Evolutionary conservation across 1,140 invertebrate species (phyloP).

Genomic region (Dryas iulia): DNA sequence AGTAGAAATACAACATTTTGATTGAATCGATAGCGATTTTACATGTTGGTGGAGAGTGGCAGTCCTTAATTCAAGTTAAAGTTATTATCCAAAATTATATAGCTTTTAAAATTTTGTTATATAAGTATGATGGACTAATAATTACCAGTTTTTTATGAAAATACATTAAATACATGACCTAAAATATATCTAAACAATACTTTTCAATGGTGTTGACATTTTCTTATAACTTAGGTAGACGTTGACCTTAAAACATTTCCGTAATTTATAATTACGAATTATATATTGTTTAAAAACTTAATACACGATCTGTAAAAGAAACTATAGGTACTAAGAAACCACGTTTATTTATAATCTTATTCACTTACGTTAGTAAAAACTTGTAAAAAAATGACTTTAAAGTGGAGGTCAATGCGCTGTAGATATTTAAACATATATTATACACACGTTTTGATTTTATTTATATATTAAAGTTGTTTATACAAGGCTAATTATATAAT

Average conservation of each 20-base stretch:
- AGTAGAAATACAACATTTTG: too few species aligned
- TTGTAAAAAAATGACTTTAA: not conserved
- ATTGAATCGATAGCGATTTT: too few species aligned
- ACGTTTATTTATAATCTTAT: not conserved
- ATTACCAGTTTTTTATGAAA: not conserved
- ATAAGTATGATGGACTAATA: not conserved
- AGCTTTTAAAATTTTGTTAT: not conserved
- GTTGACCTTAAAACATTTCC: not conserved
- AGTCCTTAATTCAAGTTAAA: too few species aligned
- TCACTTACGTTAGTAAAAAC: not conserved
- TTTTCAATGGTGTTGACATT: not conserved
- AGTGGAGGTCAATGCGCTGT: not conserved
- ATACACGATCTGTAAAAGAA: not conserved
- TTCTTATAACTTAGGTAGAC: not conserved
- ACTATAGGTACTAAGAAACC: not conserved
- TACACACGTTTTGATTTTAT: not conserved
- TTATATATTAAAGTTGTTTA: not conserved
- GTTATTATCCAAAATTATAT: not conserved
- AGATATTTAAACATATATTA: not conserved
- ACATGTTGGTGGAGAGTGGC: too few species aligned
- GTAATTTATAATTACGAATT: not conserved
- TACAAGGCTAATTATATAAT: not conserved
- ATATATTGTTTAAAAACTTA: conserved; percentile 8
- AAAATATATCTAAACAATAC: not conserved
- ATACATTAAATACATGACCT: not conserved